A percentile compares a stretch with the other conserved stretches of the same genome.
phyloP scores from a whole-genome alignment of 2,888 invertebrate species.

The Thera britannica region DNA sequence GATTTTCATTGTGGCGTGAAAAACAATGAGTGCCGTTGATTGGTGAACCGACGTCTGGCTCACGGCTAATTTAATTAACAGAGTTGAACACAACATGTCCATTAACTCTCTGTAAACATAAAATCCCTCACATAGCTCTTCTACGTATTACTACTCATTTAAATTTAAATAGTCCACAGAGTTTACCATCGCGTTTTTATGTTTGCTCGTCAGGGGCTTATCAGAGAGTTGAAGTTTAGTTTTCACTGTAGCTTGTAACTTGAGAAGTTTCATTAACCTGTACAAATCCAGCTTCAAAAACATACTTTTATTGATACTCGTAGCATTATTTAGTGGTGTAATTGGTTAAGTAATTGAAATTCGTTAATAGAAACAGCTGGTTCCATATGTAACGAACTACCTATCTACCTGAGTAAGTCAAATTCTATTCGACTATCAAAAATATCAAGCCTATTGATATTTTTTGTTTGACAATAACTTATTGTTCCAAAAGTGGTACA shows the following conservation, averaged over 20 bases:
- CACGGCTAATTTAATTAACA: conserved; percentile 78
- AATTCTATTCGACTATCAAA: conserved; percentile 8
- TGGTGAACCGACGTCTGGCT: conserved; percentile 58
- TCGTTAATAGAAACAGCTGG: too few species aligned
- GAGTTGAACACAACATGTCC: conserved; percentile 72
- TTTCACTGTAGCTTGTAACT: too few species aligned
- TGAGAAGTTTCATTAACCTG: too few species aligned
- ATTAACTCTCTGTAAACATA: conserved; percentile 71
- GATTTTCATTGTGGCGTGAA: conserved; percentile 56
- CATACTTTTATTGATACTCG: too few species aligned
- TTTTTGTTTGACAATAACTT: background rate
- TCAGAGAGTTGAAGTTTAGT: too few species aligned
- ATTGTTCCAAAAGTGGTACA: conserved; percentile 25
- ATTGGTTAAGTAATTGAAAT: too few species aligned
- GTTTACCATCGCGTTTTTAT: too few species aligned
- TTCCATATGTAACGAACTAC: background rate
- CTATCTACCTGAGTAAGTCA: background rate
- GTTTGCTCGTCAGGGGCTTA: too few species aligned
- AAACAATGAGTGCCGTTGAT: conserved; percentile 73
- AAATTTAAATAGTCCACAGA: background rate
- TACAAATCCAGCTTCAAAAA: too few species aligned
- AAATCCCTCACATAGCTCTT: conserved; percentile 33
- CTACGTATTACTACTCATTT: background rate
- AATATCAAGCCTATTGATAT: background rate
- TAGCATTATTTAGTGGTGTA: too few species aligned